Conservation (phyloP, 1,140 invertebrate species). For the Temnothorax nylanderi region DNA sequence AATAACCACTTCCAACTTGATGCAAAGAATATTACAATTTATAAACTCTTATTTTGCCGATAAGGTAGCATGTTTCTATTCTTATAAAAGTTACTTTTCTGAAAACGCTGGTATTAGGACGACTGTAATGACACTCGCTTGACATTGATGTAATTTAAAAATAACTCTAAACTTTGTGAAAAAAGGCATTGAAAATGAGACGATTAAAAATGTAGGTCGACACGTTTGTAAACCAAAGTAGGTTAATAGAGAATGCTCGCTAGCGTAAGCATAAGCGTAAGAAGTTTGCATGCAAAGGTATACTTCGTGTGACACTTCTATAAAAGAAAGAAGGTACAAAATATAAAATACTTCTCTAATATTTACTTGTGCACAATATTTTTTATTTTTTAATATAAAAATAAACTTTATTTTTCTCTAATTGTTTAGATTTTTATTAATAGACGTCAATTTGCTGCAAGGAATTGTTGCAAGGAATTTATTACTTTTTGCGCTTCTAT, state of each 20-base stretch:
- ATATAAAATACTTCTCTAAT: not conserved
- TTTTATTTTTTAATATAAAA: not conserved
- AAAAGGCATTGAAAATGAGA: constrained; percentile 44
- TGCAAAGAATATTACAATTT: not conserved
- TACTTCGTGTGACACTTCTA: not conserved
- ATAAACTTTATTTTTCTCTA: not conserved
- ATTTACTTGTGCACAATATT: not conserved
- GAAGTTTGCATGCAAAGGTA: constrained; percentile 5
- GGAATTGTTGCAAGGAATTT: not conserved
- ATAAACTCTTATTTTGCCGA: not conserved
- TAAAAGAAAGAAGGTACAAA: not conserved
- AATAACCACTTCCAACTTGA: not conserved
- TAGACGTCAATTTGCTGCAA: not conserved
- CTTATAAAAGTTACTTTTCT: not conserved
- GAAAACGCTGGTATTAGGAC: not conserved
- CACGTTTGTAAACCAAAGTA: constrained; percentile 31
- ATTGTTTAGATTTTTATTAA: not conserved
- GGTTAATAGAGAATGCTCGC: constrained; percentile 43
- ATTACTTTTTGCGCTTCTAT: not conserved
- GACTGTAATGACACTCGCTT: not conserved
- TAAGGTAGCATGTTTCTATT: not conserved
- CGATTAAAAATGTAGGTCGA: constrained; percentile 55
- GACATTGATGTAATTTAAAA: constrained; percentile 26
- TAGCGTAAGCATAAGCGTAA: not conserved
- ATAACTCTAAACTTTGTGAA: constrained; percentile 33